Evolutionary conservation across 2,888 invertebrate species (phyloP).

Genomic region (Drosophila yooni): DNA sequence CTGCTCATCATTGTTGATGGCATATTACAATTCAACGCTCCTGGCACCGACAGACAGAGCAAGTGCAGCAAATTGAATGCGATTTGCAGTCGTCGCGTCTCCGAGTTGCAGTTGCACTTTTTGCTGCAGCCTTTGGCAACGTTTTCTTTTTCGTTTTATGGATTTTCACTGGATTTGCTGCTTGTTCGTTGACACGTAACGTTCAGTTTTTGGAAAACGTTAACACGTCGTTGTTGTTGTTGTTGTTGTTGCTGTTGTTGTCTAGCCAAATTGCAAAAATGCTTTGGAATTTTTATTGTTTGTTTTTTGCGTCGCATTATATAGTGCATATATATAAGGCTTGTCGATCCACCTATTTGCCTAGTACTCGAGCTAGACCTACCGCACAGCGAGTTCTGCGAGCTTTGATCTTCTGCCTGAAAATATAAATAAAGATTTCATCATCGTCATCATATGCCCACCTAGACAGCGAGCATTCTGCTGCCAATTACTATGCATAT

Average conservation of each 20-base stretch:
- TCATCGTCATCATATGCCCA: constrained; percentile 26
- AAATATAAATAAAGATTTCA: constrained; percentile 72
- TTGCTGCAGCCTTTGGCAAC: constrained; percentile 41
- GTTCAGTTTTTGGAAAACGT: constrained; percentile 60
- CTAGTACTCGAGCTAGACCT: constrained; percentile 51
- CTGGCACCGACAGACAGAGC: constrained; percentile 29
- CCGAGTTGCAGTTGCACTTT: constrained; percentile 58
- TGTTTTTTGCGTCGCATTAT: constrained; percentile 39
- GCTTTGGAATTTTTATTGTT: constrained; percentile 80
- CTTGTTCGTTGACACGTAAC: constrained; percentile 68
- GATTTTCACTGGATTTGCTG: constrained; percentile 64
- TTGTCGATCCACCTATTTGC: constrained; percentile 8
- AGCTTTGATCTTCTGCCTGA: constrained; percentile 72
- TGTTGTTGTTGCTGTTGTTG: constrained; percentile 19
- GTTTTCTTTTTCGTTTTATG: constrained; percentile 69
- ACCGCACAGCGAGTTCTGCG: constrained; percentile 50
- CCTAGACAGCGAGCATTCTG: constrained; percentile 43
- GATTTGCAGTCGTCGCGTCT: constrained; percentile 81
- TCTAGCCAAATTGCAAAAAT: constrained; percentile 75
- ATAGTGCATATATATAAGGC: constrained; percentile 6
- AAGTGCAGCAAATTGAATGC: constrained; percentile 74
- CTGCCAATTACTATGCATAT: constrained; percentile 54
- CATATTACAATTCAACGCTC: constrained; percentile 73
- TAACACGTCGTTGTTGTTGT: constrained; percentile 36
- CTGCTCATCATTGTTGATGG: constrained; percentile 83